These are phyloP conservation scores for Orchesella cincta DNA, from an alignment of 1,140 invertebrate species.

Conservation along the genomic window DNA sequence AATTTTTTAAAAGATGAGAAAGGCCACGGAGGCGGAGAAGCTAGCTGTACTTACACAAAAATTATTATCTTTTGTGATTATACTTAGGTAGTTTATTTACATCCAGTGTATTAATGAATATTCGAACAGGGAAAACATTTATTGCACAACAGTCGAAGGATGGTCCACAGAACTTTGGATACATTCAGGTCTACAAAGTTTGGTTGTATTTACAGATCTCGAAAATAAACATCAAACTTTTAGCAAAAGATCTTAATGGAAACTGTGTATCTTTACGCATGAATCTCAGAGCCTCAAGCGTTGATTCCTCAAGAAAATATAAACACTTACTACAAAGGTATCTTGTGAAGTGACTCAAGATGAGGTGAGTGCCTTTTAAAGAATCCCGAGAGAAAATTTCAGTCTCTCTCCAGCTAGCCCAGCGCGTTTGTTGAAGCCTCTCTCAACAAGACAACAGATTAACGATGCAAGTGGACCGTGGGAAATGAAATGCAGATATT, in stretches of 20 bases:
- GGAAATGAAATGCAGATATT: conserved; percentile 35
- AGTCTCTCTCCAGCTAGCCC: conserved; percentile 1
- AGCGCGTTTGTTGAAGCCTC: too few relatives aligned
- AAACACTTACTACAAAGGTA: too few relatives aligned
- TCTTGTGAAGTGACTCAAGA: not conserved
- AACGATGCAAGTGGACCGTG: conserved; percentile 45
- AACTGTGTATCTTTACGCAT: too few relatives aligned
- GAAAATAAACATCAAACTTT: not conserved
- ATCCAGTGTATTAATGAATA: too few relatives aligned
- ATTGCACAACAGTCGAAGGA: too few relatives aligned
- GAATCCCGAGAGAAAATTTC: not conserved
- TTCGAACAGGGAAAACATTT: too few relatives aligned
- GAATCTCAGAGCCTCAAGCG: too few relatives aligned
- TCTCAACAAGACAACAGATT: conserved; percentile 32
- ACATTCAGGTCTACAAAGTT: too few relatives aligned
- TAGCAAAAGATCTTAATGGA: too few relatives aligned
- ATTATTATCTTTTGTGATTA: conserved; percentile 18
- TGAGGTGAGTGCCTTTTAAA: conserved; percentile 18
- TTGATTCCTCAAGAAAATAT: not conserved
- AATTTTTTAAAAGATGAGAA: not conserved
- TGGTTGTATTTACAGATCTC: too few relatives aligned
- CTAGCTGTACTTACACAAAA: conserved; percentile 9
- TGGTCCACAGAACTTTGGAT: too few relatives aligned
- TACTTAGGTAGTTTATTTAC: too few relatives aligned
- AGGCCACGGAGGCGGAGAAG: conserved; percentile 18